Conservation (phyloP, 2,888 invertebrate genomes). For the Caenorhabditis drosophilae region DNA sequence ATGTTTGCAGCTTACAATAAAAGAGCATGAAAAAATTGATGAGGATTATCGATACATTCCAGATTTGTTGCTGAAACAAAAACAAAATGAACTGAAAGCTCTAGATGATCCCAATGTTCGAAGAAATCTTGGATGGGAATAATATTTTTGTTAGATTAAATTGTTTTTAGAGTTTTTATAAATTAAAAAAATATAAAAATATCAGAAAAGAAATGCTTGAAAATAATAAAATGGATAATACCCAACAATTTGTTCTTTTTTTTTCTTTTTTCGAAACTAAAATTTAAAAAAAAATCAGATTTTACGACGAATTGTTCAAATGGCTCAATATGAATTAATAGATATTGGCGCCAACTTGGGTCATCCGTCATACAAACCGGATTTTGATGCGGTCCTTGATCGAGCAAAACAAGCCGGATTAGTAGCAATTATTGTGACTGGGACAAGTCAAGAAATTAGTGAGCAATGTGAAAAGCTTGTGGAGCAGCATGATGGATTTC, state of each 20-base stretch:
- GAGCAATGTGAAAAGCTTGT: constrained; percentile 48
- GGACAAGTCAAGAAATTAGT: constrained; percentile 57
- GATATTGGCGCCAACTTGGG: constrained; percentile 66
- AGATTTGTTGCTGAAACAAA: constrained; percentile 59
- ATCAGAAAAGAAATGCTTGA: no score
- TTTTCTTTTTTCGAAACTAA: not conserved
- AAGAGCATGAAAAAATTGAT: constrained; percentile 64
- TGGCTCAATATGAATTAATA: constrained; percentile 54
- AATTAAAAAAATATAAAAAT: not conserved
- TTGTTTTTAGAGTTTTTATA: not conserved
- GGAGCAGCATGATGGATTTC: constrained; percentile 52
- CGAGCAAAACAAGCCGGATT: constrained; percentile 62
- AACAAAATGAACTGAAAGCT: constrained; percentile 61
- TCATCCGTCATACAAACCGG: constrained; percentile 58
- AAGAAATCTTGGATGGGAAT: constrained; percentile 66
- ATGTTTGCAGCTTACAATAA: constrained; percentile 56
- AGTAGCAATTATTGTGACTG: constrained; percentile 64
- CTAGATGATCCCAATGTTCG: constrained; percentile 65
- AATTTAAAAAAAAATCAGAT: not conserved
- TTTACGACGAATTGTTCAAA: constrained; percentile 1
- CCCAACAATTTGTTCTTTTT: no score
- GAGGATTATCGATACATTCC: constrained; percentile 66
- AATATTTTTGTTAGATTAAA: constrained; percentile 5
- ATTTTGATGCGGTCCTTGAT: constrained; percentile 53
- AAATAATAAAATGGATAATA: no score